These are phyloP conservation scores for Reinhardtius hippoglossoides DNA, from an alignment of 2,113 vertebrate genomes.

Conservation along the genomic window DNA sequence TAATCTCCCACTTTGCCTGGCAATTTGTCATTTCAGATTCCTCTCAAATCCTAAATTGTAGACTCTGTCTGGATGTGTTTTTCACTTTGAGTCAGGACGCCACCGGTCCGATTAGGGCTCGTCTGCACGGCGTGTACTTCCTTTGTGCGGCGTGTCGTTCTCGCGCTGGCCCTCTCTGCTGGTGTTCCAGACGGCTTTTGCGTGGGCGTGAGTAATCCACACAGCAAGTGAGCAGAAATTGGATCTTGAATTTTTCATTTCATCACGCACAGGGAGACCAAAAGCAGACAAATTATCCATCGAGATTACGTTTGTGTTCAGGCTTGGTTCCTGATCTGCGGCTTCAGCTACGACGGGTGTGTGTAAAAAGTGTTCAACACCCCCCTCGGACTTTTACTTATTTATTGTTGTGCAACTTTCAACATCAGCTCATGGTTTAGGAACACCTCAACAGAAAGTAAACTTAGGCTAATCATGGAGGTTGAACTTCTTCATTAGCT, in stretches of 20 bases:
- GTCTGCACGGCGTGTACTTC: slow-evolving; percentile 45
- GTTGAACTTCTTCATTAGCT: background rate
- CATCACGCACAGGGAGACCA: slow-evolving; percentile 24
- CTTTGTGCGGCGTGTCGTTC: slow-evolving; percentile 25
- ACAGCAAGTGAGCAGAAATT: slow-evolving; percentile 38
- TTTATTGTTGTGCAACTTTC: background rate
- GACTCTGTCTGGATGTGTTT: slow-evolving; percentile 3
- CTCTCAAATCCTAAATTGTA: slow-evolving; percentile 1
- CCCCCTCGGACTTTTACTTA: too few species aligned
- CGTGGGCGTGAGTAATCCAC: slow-evolving; percentile 49
- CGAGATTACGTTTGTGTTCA: background rate
- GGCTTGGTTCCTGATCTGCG: background rate
- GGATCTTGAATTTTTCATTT: slow-evolving; percentile 50
- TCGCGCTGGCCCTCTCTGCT: slow-evolving; percentile 32
- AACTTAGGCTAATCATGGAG: background rate
- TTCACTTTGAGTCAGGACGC: slow-evolving; percentile 6
- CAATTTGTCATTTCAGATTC: background rate
- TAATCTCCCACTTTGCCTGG: slow-evolving; percentile 1
- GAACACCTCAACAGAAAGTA: background rate
- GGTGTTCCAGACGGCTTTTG: slow-evolving; percentile 38
- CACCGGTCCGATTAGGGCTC: slow-evolving; percentile 18
- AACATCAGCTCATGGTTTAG: background rate
- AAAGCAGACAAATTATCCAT: slow-evolving; percentile 25
- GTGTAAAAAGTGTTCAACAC: background rate
- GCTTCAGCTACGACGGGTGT: background rate